These are phyloP conservation scores for Eulacestoma nigropectus DNA, from an alignment of 2,113 vertebrate genomes.

Conservation along the genomic window DNA sequence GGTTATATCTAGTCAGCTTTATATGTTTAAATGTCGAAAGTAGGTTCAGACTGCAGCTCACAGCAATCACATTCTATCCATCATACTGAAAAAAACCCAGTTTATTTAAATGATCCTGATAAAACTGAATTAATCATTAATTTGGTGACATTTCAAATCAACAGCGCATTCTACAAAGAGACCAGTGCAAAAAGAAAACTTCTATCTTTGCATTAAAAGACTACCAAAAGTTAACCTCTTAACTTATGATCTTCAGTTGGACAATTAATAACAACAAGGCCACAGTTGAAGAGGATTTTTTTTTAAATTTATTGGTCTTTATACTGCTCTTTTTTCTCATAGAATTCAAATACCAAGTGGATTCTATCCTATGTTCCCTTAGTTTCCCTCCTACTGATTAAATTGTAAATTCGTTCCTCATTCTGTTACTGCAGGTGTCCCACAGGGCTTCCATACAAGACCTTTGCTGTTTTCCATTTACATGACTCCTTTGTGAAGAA, in stretches of 20 bases:
- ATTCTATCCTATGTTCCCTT: background rate
- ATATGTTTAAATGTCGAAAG: constrained; percentile 87
- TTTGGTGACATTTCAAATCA: constrained; percentile 82
- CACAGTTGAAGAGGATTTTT: background rate
- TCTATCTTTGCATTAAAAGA: background rate
- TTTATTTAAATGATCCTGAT: constrained; percentile 88
- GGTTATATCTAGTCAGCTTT: constrained; percentile 86
- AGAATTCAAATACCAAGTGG: background rate
- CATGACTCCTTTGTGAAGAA: background rate
- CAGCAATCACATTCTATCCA: constrained; percentile 81
- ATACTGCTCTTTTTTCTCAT: background rate
- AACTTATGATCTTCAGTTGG: constrained; percentile 14
- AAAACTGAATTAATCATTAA: constrained; percentile 86
- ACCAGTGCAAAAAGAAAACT: background rate
- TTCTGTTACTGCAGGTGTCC: background rate
- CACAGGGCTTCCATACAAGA: background rate
- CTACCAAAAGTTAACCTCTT: constrained; percentile 8
- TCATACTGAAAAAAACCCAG: constrained; percentile 79
- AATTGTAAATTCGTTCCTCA: background rate
- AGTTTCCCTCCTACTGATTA: constrained; percentile 2
- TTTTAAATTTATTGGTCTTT: background rate
- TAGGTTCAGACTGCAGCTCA: constrained; percentile 80
- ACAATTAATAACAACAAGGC: constrained; percentile 13
- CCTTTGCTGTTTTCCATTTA: background rate
- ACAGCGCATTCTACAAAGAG: constrained; percentile 65